Percentiles rank a stretch among this genome's conserved stretches.
Conservation (phyloP, 1,140 invertebrate genomes). For the Planococcus citri region DNA sequence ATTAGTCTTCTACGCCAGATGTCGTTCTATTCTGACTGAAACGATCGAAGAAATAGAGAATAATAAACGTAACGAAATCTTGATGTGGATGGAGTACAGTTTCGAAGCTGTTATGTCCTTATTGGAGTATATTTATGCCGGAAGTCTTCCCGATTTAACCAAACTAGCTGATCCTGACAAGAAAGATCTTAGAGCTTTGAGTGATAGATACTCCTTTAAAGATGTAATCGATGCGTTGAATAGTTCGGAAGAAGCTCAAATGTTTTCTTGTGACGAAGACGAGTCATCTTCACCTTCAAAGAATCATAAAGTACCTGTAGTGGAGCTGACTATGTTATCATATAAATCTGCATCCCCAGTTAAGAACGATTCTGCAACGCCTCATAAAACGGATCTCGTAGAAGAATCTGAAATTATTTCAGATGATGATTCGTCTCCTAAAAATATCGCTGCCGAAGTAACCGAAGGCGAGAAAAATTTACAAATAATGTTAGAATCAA, state of each 20-base stretch:
- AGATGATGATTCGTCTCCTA: not conserved
- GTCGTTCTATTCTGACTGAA: conserved; percentile 25
- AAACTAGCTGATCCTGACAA: not conserved
- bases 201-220: not conserved
- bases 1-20: conserved; percentile 25
- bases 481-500: not conserved
- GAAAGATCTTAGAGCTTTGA: not conserved
- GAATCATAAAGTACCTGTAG: no score
- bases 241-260: not conserved
- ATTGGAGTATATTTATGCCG: conserved; percentile 25
- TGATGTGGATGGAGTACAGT: conserved; percentile 25
- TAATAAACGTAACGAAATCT: conserved; percentile 23
- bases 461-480: conserved; percentile 10
- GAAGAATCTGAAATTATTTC: no score
- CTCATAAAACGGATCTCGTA: no score
- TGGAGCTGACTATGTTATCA: not conserved
- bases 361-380: not conserved
- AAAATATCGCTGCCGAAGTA: not conserved
- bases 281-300: not conserved
- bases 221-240: not conserved
- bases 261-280: not conserved
- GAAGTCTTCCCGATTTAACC: not conserved
- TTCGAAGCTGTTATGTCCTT: conserved; percentile 23
- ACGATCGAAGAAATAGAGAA: conserved; percentile 20
- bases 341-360: not conserved